Evolutionary conservation across 2,888 invertebrate species (phyloP).

Genomic region (Cylindroiulus punctatus): DNA sequence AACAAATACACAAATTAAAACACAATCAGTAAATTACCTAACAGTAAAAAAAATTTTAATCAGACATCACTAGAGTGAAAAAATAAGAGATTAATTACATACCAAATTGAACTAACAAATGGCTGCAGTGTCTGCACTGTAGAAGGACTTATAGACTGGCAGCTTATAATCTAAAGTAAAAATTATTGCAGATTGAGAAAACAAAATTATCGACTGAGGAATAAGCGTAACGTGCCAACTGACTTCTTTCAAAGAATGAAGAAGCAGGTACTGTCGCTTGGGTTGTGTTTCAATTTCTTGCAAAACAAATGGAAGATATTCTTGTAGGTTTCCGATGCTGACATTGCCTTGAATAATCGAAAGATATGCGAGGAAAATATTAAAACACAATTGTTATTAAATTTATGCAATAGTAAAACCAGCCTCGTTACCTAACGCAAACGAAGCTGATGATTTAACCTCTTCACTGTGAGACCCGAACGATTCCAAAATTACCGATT

Average conservation of each 20-base stretch:
- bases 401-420: neutral
- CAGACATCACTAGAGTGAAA: neutral
- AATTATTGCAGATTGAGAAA: neutral
- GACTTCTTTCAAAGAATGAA: constrained; percentile 98
- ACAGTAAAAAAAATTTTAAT: neutral
- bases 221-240: constrained; percentile 56
- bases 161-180: constrained; percentile 77
- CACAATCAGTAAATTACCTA: neutral
- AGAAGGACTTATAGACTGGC: constrained; percentile 78
- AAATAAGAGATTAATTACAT: constrained; percentile 58
- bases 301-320: constrained; percentile 93
- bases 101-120: constrained; percentile 77
- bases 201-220: neutral
- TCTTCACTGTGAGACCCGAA: constrained; percentile 94
- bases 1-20: neutral
- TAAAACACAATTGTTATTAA: neutral
- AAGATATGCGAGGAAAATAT: neutral
- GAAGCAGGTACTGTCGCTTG: constrained; percentile 91
- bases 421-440: constrained; percentile 76
- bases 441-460: constrained; percentile 96
- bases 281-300: constrained; percentile 94
- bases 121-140: constrained; percentile 79
- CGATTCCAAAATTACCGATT: constrained; percentile 74
- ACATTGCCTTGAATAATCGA: constrained; percentile 75
- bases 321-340: constrained; percentile 92